A percentile compares a stretch with the other conserved stretches of the same genome.
Evolutionary conservation across 2,113 vertebrate species (phyloP).

Genomic region (Chitala chitala): DNA sequence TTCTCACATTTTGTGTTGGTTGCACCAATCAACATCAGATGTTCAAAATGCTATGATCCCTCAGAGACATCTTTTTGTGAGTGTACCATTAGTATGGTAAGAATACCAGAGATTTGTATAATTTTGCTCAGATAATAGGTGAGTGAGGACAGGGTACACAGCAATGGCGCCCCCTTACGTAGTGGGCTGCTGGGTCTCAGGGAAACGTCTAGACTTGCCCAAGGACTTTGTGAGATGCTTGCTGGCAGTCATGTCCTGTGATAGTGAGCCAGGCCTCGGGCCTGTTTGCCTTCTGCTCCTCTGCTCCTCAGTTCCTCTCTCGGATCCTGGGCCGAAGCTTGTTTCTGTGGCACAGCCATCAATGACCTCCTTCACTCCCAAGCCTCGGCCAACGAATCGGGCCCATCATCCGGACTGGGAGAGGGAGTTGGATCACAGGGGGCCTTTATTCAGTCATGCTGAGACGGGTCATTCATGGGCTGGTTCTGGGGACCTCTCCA

Average conservation of each 20-base stretch:
- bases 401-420: background rate
- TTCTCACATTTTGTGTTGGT: no score
- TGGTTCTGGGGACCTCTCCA: constrained; percentile 4
- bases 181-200: no score
- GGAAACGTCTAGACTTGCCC: no score
- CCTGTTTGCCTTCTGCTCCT: background rate
- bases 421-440: constrained; percentile 6
- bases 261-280: no score
- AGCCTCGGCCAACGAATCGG: background rate
- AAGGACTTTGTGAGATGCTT: background rate
- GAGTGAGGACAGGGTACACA: background rate
- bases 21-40: no score
- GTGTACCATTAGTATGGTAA: no score
- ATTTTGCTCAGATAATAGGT: no score
- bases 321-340: background rate
- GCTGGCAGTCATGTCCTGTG: background rate
- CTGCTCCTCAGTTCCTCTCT: background rate
- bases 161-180: background rate
- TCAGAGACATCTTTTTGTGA: no score
- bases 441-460: constrained; percentile 17
- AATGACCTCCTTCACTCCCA: constrained; percentile 26
- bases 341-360: background rate
- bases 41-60: no score
- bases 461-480: constrained; percentile 20
- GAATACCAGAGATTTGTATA: no score